These are phyloP conservation scores for Solea solea DNA, from an alignment of 2,113 vertebrate genomes.

Conservation along the genomic window DNA sequence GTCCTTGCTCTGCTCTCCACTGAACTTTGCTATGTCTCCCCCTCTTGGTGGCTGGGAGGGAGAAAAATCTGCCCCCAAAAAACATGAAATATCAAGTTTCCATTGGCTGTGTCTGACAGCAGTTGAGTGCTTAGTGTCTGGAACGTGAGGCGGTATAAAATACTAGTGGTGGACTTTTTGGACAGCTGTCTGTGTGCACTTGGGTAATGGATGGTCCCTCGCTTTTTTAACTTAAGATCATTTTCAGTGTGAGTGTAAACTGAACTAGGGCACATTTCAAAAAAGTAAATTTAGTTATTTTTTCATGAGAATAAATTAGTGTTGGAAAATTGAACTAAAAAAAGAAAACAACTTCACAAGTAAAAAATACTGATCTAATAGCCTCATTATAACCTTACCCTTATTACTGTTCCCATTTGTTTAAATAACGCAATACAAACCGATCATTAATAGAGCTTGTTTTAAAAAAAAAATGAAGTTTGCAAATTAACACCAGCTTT, in stretches of 20 bases:
- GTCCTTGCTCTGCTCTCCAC: conserved; percentile 36
- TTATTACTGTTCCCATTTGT: too few species aligned
- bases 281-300: conserved; percentile 40
- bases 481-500: too few species aligned
- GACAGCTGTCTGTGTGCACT: conserved; percentile 33
- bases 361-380: neutral
- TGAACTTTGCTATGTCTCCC: conserved; percentile 66
- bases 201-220: conserved; percentile 26
- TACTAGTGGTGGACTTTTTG: conserved; percentile 35
- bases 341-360: conserved; percentile 1
- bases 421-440: too few species aligned
- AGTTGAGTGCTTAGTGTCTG: conserved; percentile 61
- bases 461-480: too few species aligned
- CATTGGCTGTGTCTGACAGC: conserved; percentile 50
- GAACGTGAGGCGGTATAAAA: conserved; percentile 50
- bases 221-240: conserved; percentile 10
- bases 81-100: conserved; percentile 63
- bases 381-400: too few species aligned
- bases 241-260: conserved; percentile 26
- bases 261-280: conserved; percentile 28
- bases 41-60: conserved; percentile 67
- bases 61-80: conserved; percentile 34
- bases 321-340: conserved; percentile 16
- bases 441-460: too few species aligned
- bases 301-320: conserved; percentile 13